Evolutionary conservation across 2,797 vertebrate species (phyloP), one percentile per base, ranked within the genome.

Genomic region (Tamandua tetradactyla): DNA sequence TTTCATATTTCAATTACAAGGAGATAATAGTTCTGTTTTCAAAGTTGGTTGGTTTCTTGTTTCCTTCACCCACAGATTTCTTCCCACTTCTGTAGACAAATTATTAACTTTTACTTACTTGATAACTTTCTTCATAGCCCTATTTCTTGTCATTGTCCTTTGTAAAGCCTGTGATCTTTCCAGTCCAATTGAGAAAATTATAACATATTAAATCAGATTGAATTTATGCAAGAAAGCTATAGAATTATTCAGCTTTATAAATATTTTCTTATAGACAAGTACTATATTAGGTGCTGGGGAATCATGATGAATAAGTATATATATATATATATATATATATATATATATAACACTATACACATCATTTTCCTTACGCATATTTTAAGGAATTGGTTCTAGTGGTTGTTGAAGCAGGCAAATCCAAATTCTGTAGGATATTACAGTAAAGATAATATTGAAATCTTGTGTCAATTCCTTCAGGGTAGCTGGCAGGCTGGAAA

Each of bases 11-110:
- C 85, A 92, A 47, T 80, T 91, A 79, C 59, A 66, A 93, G 64
- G 59, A 66, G 85, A 95, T 95, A 95, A 91, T 94, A 93, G 59
- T 55, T 83, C 37, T 87, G 44, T 94, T 93, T 93, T 79, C 87
- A 88, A 23, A 94, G 75, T 84, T 91, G 32, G 6, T 88, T 80
- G 11, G 17, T 87, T 81, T 94, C 30, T 5, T 72, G 20, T 72
- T 87, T 94, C 14, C 13, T 71, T 91, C 59, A 93, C 22, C 10
- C n/a, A 55, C 27, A 89, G 62, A 57, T 94, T 83, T 78, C 27
- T 89, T 87, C 27, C 49, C 91, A 44, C 52, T 72, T 89, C 87
- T 92, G 74, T 62, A 79, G 55, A 37, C 7, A 90, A 78, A 40
- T 64, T 47, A 86, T 32, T 66, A 81, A 84, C 91, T 87, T 30